phyloP scores from a whole-genome alignment of 2,888 invertebrate species.

The Lasiommata megera region DNA sequence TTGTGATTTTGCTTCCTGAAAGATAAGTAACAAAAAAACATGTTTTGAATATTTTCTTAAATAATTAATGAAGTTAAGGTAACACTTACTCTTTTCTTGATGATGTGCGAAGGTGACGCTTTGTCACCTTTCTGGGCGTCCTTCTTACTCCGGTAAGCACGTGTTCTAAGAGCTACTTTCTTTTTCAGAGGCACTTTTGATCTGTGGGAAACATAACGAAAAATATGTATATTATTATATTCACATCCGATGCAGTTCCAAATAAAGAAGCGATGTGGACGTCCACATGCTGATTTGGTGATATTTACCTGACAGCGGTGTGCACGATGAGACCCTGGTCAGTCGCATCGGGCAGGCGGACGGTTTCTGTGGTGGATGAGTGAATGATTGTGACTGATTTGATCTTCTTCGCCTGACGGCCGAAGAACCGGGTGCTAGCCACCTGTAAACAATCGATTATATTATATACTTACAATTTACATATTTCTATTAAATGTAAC shows the following conservation, averaged over 20 bases:
- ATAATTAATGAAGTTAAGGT: background rate
- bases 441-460: slow-evolving; percentile 73
- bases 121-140: slow-evolving; percentile 66
- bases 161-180: slow-evolving; percentile 86
- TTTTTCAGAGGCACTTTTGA: slow-evolving; percentile 93
- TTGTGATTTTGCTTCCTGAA: background rate
- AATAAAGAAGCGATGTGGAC: too few species aligned
- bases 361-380: slow-evolving; percentile 94
- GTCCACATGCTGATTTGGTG: too few species aligned
- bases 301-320: slow-evolving; percentile 84
- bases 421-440: slow-evolving; percentile 89
- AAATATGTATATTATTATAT: background rate
- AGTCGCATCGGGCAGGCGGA: slow-evolving; percentile 89
- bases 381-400: slow-evolving; percentile 94
- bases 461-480: too few species aligned
- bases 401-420: slow-evolving; percentile 90
- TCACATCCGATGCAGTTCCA: too few species aligned
- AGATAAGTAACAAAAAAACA: too few species aligned
- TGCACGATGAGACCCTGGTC: slow-evolving; percentile 90
- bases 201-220: slow-evolving; percentile 57
- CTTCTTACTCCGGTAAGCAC: slow-evolving; percentile 80
- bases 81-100: slow-evolving; percentile 68
- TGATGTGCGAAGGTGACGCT: slow-evolving; percentile 65
- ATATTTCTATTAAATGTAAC: too few species aligned
- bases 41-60: too few species aligned